Evolutionary conservation across 2,113 vertebrate genomes (phyloP).

Genomic region (Fregetta grallaria): DNA sequence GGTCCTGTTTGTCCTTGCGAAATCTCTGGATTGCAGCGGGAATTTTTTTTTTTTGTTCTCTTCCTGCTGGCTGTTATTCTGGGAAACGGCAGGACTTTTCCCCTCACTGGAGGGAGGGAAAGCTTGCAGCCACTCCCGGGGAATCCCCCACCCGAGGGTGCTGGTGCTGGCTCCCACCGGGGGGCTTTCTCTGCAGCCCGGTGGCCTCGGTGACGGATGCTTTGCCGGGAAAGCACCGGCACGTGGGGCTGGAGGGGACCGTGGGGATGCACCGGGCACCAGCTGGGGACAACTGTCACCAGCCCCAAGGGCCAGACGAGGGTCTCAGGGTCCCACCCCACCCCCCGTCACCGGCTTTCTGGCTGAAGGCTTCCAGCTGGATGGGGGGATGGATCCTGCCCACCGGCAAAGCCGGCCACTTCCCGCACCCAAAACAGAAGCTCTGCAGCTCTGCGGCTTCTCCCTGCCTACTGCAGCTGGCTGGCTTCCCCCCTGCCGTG

Average conservation of each 20-base stretch:
- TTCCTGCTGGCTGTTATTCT: background rate
- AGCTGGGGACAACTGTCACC: background rate
- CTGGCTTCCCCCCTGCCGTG: background rate
- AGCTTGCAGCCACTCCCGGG: background rate
- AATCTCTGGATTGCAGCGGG: background rate
- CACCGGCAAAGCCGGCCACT: background rate
- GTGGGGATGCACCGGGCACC: background rate
- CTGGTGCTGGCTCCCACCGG: background rate
- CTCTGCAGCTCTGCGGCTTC: background rate
- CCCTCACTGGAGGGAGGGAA: too few relatives aligned
- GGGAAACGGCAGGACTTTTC: background rate
- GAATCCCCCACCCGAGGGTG: background rate
- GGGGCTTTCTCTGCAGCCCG: background rate
- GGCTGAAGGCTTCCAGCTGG: background rate
- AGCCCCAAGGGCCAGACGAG: background rate
- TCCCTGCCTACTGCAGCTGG: background rate
- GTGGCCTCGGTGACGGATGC: background rate
- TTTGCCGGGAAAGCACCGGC: background rate
- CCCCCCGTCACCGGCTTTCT: fast-evolving
- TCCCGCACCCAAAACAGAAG: background rate
- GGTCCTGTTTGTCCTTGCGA: background rate
- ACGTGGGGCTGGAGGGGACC: too few relatives aligned
- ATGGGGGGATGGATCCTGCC: background rate
- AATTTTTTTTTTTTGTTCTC: too few relatives aligned
- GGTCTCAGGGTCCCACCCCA: too few relatives aligned